Percentiles rank a stretch among this genome's conserved stretches.
phyloP scores from a whole-genome alignment of 2,113 vertebrate genomes.

The Sphyrna mokarran region DNA sequence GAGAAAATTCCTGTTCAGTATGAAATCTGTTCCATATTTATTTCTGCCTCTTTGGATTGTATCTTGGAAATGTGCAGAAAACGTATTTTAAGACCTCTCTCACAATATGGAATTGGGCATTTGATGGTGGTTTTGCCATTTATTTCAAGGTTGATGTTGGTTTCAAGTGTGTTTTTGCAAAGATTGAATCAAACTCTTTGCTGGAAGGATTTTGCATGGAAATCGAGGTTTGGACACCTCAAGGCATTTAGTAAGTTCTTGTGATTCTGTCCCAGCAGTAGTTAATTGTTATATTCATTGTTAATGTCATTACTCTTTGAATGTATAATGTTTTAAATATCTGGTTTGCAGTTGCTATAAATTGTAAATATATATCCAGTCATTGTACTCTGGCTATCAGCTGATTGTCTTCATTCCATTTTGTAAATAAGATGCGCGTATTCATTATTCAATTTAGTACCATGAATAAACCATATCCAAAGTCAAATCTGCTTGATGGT shows the following conservation, averaged over 20 bases:
- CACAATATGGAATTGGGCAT: background rate
- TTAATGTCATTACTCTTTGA: constrained; percentile 22
- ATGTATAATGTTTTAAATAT: constrained; percentile 21
- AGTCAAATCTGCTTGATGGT: background rate
- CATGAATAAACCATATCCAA: constrained; percentile 31
- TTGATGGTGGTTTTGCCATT: background rate
- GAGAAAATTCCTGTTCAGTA: background rate
- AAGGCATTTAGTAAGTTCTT: background rate
- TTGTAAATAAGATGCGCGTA: constrained; percentile 35
- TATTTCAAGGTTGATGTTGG: background rate
- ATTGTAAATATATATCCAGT: constrained; percentile 30
- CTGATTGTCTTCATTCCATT: constrained; percentile 32
- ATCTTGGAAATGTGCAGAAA: background rate
- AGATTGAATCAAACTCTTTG: background rate
- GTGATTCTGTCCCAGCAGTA: constrained; percentile 32
- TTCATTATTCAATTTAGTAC: constrained; percentile 1
- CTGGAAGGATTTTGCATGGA: constrained; percentile 34
- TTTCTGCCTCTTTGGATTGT: background rate
- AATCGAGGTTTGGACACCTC: background rate
- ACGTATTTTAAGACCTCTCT: background rate
- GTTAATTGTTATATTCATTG: constrained; percentile 16
- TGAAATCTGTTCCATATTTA: background rate
- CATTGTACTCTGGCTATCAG: background rate
- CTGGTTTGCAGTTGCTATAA: constrained; percentile 32
- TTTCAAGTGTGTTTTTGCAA: constrained; percentile 25